phyloP scores from a whole-genome alignment of 2,888 invertebrate species.

The Aelia acuminata region DNA sequence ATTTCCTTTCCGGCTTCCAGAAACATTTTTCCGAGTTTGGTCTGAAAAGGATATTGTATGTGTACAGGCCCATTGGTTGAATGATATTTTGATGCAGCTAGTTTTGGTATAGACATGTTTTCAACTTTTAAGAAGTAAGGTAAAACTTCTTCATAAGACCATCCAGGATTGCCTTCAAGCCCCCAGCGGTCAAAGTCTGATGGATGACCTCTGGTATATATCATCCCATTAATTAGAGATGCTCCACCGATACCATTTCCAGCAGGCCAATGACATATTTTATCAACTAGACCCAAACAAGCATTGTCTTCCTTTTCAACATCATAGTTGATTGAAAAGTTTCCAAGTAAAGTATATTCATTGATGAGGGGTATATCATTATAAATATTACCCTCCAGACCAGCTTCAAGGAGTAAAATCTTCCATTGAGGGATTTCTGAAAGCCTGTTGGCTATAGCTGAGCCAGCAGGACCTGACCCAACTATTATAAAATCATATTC shows the following conservation, averaged over 20 bases:
- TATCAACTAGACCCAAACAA: conserved; percentile 72
- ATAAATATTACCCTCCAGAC: conserved; percentile 82
- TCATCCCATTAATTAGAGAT: conserved; percentile 70
- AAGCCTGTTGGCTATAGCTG: conserved; percentile 85
- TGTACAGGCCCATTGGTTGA: conserved; percentile 78
- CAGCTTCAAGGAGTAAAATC: conserved; percentile 83
- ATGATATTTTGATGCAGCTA: conserved; percentile 72
- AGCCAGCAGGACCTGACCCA: conserved; percentile 73
- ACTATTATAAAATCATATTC: conserved; percentile 77
- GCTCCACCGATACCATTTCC: conserved; percentile 79
- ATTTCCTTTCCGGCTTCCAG: conserved; percentile 78
- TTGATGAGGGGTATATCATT: conserved; percentile 84
- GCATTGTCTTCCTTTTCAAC: conserved; percentile 75
- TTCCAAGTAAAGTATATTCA: conserved; percentile 73
- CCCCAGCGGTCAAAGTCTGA: conserved; percentile 70
- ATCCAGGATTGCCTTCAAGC: conserved; percentile 66
- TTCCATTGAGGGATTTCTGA: conserved; percentile 79
- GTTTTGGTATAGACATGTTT: conserved; percentile 65
- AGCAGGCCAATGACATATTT: conserved; percentile 78
- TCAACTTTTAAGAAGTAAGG: conserved; percentile 67
- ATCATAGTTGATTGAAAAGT: conserved; percentile 83
- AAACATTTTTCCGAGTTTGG: conserved; percentile 77
- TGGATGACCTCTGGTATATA: conserved; percentile 69
- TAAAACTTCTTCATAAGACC: conserved; percentile 67
- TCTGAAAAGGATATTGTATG: conserved; percentile 77